These are phyloP conservation scores for Plagodis dolabraria DNA, from an alignment of 2,888 invertebrate species.

Conservation along the genomic window DNA sequence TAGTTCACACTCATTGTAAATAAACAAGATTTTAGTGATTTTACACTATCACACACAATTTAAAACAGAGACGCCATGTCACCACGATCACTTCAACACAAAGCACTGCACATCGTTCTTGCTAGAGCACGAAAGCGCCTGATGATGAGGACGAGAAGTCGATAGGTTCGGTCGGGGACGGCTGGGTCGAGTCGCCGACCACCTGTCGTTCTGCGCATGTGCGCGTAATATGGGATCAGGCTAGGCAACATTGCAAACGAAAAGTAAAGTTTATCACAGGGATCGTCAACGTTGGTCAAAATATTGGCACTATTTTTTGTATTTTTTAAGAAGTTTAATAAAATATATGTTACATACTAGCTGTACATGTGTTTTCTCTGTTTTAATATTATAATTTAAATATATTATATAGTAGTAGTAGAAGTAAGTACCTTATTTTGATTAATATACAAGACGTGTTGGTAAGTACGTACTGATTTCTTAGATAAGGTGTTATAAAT, in stretches of 20 bases:
- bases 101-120: constrained; percentile 82
- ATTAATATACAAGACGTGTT: too few species aligned
- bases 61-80: constrained; percentile 82
- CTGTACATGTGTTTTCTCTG: too few species aligned
- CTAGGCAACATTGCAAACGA: constrained; percentile 65
- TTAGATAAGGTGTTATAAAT: too few species aligned
- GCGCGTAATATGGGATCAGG: constrained; percentile 78
- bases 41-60: constrained; percentile 64
- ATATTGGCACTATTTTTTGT: too few species aligned
- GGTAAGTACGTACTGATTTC: too few species aligned
- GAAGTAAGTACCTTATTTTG: too few species aligned
- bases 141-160: constrained; percentile 85
- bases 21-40: constrained; percentile 69
- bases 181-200: constrained; percentile 83
- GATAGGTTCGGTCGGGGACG: constrained; percentile 80
- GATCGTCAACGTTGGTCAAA: constrained; percentile 49
- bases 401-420: too few species aligned
- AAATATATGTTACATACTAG: too few species aligned
- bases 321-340: too few species aligned
- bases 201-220: constrained; percentile 86
- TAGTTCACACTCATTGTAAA: constrained; percentile 83
- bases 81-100: constrained; percentile 83
- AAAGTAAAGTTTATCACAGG: constrained; percentile 58
- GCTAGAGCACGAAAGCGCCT: constrained; percentile 84
- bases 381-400: too few species aligned